Percentiles rank a stretch among this genome's conserved stretches.
phyloP scores from a whole-genome alignment of 1,140 invertebrate genomes.

The Mizuhopecten yessoensis region DNA sequence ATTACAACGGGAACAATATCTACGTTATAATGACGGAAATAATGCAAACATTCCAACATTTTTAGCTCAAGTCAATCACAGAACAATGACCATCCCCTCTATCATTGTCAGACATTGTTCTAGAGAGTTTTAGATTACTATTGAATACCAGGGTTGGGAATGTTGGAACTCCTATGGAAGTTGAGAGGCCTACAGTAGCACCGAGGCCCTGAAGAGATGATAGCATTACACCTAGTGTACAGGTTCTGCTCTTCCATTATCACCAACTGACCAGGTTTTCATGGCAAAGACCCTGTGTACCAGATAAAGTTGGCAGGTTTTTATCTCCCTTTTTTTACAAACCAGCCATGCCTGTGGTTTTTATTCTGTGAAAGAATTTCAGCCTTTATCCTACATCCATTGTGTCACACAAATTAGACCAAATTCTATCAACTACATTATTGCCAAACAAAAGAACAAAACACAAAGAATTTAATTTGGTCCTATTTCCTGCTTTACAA shows the following conservation, averaged over 20 bases:
- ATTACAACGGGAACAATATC: neutral
- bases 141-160: neutral
- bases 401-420: neutral
- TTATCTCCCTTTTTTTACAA: neutral
- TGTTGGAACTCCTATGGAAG: constrained; percentile 15
- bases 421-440: neutral
- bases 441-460: too few relatives aligned
- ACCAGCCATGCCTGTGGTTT: neutral
- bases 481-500: neutral
- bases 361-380: constrained; percentile 6
- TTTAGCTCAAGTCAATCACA: neutral
- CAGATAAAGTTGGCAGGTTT: neutral
- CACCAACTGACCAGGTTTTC: neutral
- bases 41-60: constrained; percentile 24
- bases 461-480: constrained; percentile 5
- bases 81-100: neutral
- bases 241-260: neutral
- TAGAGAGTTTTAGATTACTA: neutral
- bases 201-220: neutral
- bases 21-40: neutral
- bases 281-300: neutral
- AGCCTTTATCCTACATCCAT: neutral
- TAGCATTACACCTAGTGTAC: neutral
- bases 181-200: neutral
- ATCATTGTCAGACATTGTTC: neutral